Conservation (phyloP, 2,888 invertebrate species). For the Thysanoteuthis rhombus region DNA sequence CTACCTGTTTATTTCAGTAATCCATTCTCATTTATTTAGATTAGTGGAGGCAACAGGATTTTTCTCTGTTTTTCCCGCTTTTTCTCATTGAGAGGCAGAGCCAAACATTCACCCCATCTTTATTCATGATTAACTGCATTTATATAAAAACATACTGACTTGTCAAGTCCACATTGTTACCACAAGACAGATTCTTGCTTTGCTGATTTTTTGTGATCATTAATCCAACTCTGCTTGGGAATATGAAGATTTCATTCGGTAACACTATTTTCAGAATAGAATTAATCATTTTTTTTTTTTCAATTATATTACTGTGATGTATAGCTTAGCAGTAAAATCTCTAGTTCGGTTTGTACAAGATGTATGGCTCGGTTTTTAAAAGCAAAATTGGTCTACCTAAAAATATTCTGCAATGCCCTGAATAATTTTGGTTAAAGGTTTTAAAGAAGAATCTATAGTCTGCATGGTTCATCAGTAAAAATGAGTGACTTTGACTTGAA, state of each 20-base stretch:
- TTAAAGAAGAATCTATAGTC: no score
- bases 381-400: no score
- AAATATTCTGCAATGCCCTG: no score
- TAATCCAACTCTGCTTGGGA: neutral
- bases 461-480: no score
- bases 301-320: no score
- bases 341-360: no score
- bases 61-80: neutral
- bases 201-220: neutral
- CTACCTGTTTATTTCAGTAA: neutral
- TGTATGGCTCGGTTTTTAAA: no score
- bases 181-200: neutral
- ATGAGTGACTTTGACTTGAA: no score
- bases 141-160: neutral
- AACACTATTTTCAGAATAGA: neutral
- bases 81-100: neutral
- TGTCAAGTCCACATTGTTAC: neutral
- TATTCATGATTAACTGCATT: neutral
- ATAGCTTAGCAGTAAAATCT: no score
- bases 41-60: neutral
- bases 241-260: neutral
- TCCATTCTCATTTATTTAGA: slow-evolving; percentile 12
- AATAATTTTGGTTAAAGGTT: no score
- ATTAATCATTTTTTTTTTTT: neutral
- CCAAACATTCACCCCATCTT: neutral